These are phyloP conservation scores for Batillaria attramentaria DNA, from an alignment of 1,140 invertebrate species.

Conservation along the genomic window DNA sequence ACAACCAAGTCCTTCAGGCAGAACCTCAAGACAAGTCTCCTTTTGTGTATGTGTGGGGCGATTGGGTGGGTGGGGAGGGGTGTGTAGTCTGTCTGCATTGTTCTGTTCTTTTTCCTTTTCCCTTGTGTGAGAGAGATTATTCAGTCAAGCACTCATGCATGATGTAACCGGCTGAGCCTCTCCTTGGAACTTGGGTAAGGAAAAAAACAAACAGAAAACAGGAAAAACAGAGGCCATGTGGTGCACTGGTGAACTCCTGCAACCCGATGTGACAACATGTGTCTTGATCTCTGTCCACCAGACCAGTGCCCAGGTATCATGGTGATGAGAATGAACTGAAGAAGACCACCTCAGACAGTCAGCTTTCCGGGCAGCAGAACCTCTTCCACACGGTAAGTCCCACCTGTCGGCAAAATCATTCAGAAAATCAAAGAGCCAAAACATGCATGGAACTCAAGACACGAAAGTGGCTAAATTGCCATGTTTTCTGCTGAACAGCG, in stretches of 20 bases:
- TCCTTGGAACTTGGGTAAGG: not conserved
- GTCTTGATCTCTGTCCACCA: no score
- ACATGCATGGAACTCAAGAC: not conserved
- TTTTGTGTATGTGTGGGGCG: not conserved
- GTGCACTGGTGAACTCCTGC: not conserved
- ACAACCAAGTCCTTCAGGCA: not conserved
- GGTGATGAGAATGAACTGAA: not conserved
- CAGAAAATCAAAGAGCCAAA: not conserved
- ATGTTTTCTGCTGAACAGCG: not conserved
- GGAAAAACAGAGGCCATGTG: not conserved
- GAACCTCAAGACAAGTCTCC: not conserved
- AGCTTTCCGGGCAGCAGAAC: not conserved
- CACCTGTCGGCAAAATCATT: not conserved
- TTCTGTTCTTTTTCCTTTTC: no score
- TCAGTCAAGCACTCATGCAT: not conserved
- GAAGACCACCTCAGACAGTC: slow-evolving; percentile 9
- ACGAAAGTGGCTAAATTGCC: not conserved
- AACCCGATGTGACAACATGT: not conserved
- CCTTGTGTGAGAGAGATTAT: no score
- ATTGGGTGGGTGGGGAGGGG: not conserved
- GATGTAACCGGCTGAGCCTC: not conserved
- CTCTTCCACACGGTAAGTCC: slow-evolving; percentile 38
- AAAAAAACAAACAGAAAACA: not conserved
- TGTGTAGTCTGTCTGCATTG: no score
- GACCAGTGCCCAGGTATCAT: not conserved